Percentiles rank a stretch among this genome's conserved stretches.
phyloP scores from a whole-genome alignment of 1,140 invertebrate genomes.

The Drosophila ambigua region DNA sequence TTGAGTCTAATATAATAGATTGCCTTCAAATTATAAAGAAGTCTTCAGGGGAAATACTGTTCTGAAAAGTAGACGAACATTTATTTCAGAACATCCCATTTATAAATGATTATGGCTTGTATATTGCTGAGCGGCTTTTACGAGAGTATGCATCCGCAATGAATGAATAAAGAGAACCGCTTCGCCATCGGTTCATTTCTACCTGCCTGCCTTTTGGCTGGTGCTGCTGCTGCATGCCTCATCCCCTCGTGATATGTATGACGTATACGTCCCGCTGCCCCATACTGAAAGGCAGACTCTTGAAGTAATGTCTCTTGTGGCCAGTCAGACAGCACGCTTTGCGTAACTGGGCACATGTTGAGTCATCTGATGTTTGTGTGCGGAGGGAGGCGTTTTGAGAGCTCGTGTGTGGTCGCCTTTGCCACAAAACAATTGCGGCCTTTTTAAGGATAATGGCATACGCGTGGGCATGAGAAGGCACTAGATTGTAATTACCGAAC shows the following conservation, averaged over 20 bases:
- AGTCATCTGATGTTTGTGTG: conserved; percentile 51
- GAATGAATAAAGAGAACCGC: conserved; percentile 71
- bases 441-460: conserved; percentile 49
- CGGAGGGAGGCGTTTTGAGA: not conserved
- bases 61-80: not conserved
- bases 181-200: conserved; percentile 37
- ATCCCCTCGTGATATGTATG: conserved; percentile 52
- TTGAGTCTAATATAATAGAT: too few relatives aligned
- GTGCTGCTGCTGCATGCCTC: conserved; percentile 33
- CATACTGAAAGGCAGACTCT: conserved; percentile 43
- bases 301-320: conserved; percentile 72
- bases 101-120: not conserved
- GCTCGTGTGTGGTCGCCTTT: conserved; percentile 29
- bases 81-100: not conserved
- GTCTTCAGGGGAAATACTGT: not conserved
- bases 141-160: conserved; percentile 52
- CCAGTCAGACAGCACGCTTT: conserved; percentile 61
- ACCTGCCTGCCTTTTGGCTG: conserved; percentile 44
- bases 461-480: conserved; percentile 32
- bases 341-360: conserved; percentile 75
- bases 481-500: conserved; percentile 69
- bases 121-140: conserved; percentile 41
- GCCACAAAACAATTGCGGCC: conserved; percentile 55
- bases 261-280: conserved; percentile 68
- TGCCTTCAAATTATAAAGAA: too few relatives aligned